Evolutionary conservation across 2,797 vertebrate genomes (phyloP).

Genomic region (Lates japonicus): DNA sequence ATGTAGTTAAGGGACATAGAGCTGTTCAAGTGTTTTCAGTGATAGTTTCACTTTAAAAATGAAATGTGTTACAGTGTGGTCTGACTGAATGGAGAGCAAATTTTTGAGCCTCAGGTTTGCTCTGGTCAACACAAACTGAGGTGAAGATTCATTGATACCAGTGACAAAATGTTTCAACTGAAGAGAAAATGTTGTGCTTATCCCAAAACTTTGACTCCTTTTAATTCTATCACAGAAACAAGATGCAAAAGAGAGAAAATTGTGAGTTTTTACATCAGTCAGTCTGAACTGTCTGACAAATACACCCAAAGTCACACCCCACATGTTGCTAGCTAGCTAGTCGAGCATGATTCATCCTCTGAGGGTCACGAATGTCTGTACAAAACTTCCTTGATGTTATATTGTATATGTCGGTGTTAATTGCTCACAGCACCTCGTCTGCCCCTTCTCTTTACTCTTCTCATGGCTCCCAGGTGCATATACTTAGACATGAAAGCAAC

Average conservation of each 20-base stretch:
- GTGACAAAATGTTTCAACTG: neutral
- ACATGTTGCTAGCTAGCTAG: neutral
- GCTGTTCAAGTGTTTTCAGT: too few relatives aligned
- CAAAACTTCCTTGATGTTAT: too few relatives aligned
- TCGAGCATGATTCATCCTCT: too few relatives aligned
- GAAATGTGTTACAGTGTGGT: neutral
- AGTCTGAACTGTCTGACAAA: neutral
- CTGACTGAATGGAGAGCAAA: neutral
- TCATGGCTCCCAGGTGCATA: neutral
- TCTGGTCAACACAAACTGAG: too few relatives aligned
- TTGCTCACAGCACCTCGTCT: neutral
- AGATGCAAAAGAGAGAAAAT: neutral
- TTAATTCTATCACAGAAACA: neutral
- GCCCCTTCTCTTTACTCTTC: neutral
- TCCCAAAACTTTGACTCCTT: neutral
- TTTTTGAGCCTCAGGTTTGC: too few relatives aligned
- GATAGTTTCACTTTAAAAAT: neutral
- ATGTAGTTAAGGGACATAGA: neutral
- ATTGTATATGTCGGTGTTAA: neutral
- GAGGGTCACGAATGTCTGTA: too few relatives aligned
- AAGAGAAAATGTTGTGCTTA: neutral
- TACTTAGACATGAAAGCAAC: neutral
- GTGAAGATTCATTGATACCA: neutral
- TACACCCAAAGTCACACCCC: neutral
- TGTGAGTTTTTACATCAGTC: neutral